A percentile compares a stretch with the other conserved stretches of the same genome.
Conservation (phyloP, 2,113 vertebrate genomes). For the Solea senegalensis region DNA sequence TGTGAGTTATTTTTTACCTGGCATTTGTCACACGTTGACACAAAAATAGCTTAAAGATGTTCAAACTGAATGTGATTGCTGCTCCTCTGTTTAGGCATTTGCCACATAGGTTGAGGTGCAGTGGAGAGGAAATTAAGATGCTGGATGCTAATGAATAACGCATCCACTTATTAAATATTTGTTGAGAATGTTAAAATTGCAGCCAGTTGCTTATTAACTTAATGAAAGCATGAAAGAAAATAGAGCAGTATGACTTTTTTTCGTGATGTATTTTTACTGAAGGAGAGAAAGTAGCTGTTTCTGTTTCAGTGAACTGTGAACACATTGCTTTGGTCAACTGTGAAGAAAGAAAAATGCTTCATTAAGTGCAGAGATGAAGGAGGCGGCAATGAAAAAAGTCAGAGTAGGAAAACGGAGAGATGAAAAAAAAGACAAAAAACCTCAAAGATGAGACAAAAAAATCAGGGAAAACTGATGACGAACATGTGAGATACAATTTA, state of each 20-base stretch:
- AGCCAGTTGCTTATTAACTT: slow-evolving; percentile 32
- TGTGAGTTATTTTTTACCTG: slow-evolving; percentile 31
- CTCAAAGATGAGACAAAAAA: neutral
- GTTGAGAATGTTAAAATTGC: slow-evolving; percentile 42
- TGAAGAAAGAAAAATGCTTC: slow-evolving; percentile 50
- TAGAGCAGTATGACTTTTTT: neutral
- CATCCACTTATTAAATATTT: slow-evolving; percentile 35
- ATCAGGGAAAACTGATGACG: neutral
- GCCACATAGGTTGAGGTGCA: slow-evolving; percentile 9
- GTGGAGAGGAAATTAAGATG: slow-evolving; percentile 6
- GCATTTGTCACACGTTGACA: slow-evolving; percentile 40
- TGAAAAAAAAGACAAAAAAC: too few relatives aligned
- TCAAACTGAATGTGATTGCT: slow-evolving; percentile 16
- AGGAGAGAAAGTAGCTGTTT: slow-evolving; percentile 3
- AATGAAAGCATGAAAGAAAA: slow-evolving; percentile 32
- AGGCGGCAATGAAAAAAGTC: too few relatives aligned
- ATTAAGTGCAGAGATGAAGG: slow-evolving; percentile 35
- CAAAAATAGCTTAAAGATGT: slow-evolving; percentile 54
- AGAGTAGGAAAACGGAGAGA: neutral
- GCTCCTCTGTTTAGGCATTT: slow-evolving; percentile 13
- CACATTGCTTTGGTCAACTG: slow-evolving; percentile 53
- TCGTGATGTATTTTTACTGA: slow-evolving; percentile 22
- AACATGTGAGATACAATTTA: neutral
- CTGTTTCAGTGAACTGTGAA: slow-evolving; percentile 24
- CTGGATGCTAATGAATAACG: slow-evolving; percentile 24